phyloP scores from a whole-genome alignment of 53 echinoderm and acorn worm genomes.

The Paelopatides confundens region DNA sequence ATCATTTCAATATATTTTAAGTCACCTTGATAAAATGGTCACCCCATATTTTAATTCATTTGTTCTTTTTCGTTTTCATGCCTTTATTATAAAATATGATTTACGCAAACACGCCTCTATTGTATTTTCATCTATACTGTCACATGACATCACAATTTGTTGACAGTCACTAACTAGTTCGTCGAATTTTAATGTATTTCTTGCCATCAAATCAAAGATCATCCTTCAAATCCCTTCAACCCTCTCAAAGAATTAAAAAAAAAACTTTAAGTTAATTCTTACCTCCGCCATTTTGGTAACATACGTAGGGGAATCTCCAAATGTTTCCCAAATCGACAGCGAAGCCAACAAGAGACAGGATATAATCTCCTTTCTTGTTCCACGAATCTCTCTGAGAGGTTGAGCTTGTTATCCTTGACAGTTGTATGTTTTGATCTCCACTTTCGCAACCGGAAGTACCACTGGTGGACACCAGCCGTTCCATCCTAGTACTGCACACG shows the following conservation, averaged over 20 bases:
- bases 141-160: too few relatives aligned
- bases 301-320: constrained; percentile 76
- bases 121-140: too few relatives aligned
- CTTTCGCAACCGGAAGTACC: neutral
- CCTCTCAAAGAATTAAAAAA: neutral
- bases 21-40: too few relatives aligned
- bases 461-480: neutral
- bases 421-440: neutral
- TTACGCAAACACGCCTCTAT: too few relatives aligned
- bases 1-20: too few relatives aligned
- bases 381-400: constrained; percentile 53
- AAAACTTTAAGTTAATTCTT: neutral
- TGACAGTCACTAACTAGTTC: too few relatives aligned
- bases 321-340: constrained; percentile 79
- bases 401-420: neutral
- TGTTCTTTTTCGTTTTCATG: too few relatives aligned
- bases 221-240: too few relatives aligned
- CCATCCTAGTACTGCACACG: neutral
- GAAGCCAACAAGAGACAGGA: constrained; percentile 70
- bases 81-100: too few relatives aligned
- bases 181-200: too few relatives aligned
- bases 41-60: too few relatives aligned
- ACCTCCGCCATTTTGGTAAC: constrained; percentile 80
- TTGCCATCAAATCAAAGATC: too few relatives aligned
- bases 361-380: constrained; percentile 65